Percentiles rank a stretch among this genome's conserved stretches.
Evolutionary conservation across 2,797 vertebrate genomes (phyloP).

Genomic region (Gymnoscopelus microlampas): DNA sequence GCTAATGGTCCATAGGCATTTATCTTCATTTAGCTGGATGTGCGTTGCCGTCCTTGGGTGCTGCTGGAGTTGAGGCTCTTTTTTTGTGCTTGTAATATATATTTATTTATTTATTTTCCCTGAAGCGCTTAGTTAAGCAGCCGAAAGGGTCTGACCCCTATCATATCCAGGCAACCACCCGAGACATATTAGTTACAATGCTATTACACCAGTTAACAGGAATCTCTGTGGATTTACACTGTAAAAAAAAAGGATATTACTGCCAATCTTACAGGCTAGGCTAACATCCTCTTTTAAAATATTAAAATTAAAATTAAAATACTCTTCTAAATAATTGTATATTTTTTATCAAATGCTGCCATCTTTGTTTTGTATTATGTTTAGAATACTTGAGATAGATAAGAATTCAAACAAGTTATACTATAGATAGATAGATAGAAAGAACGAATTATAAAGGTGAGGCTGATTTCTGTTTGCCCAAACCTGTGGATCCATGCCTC

Average conservation of each 20-base stretch:
- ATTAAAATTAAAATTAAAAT: too few relatives aligned
- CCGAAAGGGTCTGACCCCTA: slow-evolving; percentile 55
- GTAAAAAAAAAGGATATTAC: not conserved
- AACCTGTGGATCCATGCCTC: too few relatives aligned
- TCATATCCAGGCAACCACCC: slow-evolving; percentile 57
- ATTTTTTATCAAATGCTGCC: not conserved
- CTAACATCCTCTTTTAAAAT: not conserved
- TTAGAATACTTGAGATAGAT: not conserved
- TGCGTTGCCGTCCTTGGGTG: slow-evolving; percentile 74
- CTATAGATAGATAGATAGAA: too few relatives aligned
- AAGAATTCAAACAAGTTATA: too few relatives aligned
- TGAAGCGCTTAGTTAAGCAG: slow-evolving; percentile 64
- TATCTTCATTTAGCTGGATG: slow-evolving; percentile 82
- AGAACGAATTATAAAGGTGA: too few relatives aligned
- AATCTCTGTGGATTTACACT: not conserved
- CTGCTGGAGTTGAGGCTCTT: slow-evolving; percentile 65
- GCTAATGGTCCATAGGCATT: slow-evolving; percentile 85
- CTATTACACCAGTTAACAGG: slow-evolving; percentile 57
- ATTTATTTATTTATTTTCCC: slow-evolving; percentile 26
- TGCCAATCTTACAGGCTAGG: too few relatives aligned
- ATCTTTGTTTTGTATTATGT: not conserved
- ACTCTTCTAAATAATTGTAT: not conserved
- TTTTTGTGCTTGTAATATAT: slow-evolving; percentile 56
- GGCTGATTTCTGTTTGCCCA: too few relatives aligned
- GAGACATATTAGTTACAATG: slow-evolving; percentile 63